phyloP scores from a whole-genome alignment of 2,888 invertebrate genomes.

The Dasypolia templi region DNA sequence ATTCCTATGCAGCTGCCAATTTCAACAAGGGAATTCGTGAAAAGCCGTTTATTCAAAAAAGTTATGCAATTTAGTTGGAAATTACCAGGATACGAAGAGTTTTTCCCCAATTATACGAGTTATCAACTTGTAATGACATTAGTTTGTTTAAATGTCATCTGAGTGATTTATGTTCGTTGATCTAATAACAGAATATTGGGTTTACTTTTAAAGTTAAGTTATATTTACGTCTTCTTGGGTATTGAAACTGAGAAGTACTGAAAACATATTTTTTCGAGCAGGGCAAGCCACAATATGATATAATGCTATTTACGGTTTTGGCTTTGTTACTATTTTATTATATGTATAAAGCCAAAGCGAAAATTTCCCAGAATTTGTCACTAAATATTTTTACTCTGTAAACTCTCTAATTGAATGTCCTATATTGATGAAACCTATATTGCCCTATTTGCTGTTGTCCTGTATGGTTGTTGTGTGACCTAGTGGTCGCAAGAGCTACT shows the following conservation, averaged over 20 bases:
- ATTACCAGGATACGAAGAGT: slow-evolving; percentile 15
- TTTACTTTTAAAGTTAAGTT: slow-evolving; percentile 11
- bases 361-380: no score
- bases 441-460: no score
- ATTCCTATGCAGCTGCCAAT: slow-evolving; percentile 73
- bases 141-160: slow-evolving; percentile 13
- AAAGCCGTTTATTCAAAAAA: slow-evolving; percentile 34
- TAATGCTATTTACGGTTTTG: no score
- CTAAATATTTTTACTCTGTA: no score
- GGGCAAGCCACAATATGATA: not conserved
- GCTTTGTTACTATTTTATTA: no score
- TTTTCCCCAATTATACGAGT: slow-evolving; percentile 27
- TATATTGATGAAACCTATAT: no score
- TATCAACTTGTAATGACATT: slow-evolving; percentile 31
- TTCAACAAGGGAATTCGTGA: slow-evolving; percentile 34
- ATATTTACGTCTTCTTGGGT: not conserved
- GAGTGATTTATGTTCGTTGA: slow-evolving; percentile 36
- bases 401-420: no score
- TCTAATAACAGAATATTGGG: not conserved
- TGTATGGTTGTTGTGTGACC: no score
- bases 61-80: slow-evolving; percentile 25
- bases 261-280: not conserved
- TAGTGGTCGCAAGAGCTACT: no score
- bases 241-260: not conserved
- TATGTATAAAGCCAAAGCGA: no score